These are phyloP conservation scores for Nyctibius bracteatus DNA, from an alignment of 2,113 vertebrate genomes.

Conservation along the genomic window DNA sequence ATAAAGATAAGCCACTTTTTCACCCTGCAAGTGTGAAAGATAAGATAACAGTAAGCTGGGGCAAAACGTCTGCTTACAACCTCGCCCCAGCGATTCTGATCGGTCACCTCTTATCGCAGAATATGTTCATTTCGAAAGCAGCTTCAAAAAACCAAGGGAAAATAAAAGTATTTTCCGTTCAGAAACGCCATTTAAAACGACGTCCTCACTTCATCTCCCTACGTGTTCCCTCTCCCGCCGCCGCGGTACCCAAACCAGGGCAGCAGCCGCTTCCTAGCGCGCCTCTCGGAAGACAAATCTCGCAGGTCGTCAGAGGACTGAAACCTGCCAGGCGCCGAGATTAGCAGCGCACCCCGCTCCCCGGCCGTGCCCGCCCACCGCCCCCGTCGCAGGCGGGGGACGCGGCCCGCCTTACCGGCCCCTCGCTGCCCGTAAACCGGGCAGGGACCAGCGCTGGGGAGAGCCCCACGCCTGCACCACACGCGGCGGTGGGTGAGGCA, in stretches of 20 bases:
- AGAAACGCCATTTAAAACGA: conserved; percentile 62
- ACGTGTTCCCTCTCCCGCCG: not conserved
- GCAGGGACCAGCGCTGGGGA: conserved; percentile 18
- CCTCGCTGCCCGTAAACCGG: not conserved
- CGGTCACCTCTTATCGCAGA: conserved; percentile 75
- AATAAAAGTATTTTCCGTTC: conserved; percentile 56
- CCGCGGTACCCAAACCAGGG: not conserved
- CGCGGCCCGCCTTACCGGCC: not conserved
- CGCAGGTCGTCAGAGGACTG: conserved; percentile 52
- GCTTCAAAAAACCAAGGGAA: conserved; percentile 42
- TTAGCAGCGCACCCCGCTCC: not conserved
- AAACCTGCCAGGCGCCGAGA: conserved; percentile 27
- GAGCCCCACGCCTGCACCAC: not conserved
- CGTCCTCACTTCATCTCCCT: not conserved
- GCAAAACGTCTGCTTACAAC: conserved; percentile 75
- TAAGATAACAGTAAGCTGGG: conserved; percentile 79
- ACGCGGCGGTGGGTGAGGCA: not conserved
- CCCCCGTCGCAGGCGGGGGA: not conserved
- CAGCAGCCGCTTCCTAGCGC: not conserved
- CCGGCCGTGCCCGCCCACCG: not conserved
- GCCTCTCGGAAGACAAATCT: conserved; percentile 52
- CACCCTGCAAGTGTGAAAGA: conserved; percentile 75
- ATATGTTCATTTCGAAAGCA: conserved; percentile 75
- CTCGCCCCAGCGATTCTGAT: conserved; percentile 75
- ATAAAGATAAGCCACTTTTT: conserved; percentile 76